These are phyloP conservation scores for Lasiommata megera DNA, from an alignment of 2,888 invertebrate genomes.

Conservation along the genomic window DNA sequence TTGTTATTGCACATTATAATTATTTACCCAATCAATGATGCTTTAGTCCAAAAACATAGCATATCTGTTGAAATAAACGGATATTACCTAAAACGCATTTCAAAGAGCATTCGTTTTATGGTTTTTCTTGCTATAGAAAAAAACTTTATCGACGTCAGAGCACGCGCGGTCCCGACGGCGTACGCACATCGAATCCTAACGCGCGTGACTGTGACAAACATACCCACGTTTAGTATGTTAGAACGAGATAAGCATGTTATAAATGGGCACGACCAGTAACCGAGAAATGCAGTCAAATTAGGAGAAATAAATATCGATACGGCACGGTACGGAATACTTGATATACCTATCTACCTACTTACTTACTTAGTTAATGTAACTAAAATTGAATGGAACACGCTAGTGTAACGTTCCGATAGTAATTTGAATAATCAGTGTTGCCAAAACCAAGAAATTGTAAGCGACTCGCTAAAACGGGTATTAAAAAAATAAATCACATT, in stretches of 20 bases:
- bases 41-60: no score
- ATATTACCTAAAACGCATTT: constrained; percentile 50
- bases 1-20: no score
- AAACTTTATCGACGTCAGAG: constrained; percentile 51
- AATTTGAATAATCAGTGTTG: constrained; percentile 13
- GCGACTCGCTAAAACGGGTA: background rate
- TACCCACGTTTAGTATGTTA: constrained; percentile 25
- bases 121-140: constrained; percentile 67
- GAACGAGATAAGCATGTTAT: constrained; percentile 54
- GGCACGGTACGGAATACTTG: constrained; percentile 47
- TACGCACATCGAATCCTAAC: constrained; percentile 66
- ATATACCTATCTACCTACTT: constrained; percentile 29
- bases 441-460: constrained; percentile 7
- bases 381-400: constrained; percentile 37
- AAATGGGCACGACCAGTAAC: constrained; percentile 61
- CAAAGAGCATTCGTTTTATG: constrained; percentile 64
- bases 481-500: no score
- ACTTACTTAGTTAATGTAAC: constrained; percentile 30
- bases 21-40: no score
- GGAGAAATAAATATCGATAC: constrained; percentile 68
- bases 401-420: background rate
- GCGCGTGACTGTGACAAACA: constrained; percentile 44
- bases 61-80: constrained; percentile 44
- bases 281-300: constrained; percentile 77
- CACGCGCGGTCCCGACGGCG: constrained; percentile 65